Evolutionary conservation across 2,797 vertebrate species (phyloP).

Genomic region (Acanthornis magna): DNA sequence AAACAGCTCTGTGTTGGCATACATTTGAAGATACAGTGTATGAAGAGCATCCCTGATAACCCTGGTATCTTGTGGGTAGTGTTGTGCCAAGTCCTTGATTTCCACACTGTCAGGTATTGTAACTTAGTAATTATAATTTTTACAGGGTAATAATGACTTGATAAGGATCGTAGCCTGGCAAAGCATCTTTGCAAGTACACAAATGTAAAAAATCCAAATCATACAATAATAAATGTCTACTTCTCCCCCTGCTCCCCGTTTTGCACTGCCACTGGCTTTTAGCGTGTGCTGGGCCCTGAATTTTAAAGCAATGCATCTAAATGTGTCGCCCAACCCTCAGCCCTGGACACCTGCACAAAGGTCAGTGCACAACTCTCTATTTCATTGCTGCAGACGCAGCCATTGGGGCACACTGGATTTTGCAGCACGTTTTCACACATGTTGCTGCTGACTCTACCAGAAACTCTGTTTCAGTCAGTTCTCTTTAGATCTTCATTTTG

Average conservation of each 20-base stretch:
- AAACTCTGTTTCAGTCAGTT: not conserved
- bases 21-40: not conserved
- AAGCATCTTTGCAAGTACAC: not conserved
- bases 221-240: not conserved
- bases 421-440: fast-evolving
- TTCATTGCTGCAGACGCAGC: not conserved
- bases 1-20: not conserved
- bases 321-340: not conserved
- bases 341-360: not conserved
- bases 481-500: not conserved
- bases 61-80: not conserved
- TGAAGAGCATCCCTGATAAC: not conserved
- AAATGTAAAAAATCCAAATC: not conserved
- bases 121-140: not conserved
- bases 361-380: not conserved
- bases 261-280: not conserved
- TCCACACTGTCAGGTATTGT: not conserved
- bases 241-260: not conserved
- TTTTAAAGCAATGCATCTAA: not conserved
- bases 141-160: not conserved
- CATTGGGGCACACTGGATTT: not conserved
- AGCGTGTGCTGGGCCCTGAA: not conserved
- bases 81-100: not conserved
- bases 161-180: not conserved
- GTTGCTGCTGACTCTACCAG: not conserved